phyloP scores from a whole-genome alignment of 1,140 invertebrate genomes.

The Macrobrachium rosenbergii region DNA sequence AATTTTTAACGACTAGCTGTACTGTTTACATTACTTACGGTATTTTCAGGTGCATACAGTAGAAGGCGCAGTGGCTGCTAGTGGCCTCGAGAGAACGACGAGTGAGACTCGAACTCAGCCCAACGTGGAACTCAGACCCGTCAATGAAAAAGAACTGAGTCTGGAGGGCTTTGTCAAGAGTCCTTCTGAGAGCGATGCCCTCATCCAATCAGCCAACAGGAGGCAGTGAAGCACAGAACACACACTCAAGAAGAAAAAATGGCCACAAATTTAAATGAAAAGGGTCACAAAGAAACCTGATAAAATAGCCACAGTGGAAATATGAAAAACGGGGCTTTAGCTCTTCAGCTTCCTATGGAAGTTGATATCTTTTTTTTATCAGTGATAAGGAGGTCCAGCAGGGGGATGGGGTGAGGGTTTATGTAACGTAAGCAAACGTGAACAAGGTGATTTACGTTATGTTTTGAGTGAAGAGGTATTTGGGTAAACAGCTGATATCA shows the following conservation, averaged over 20 bases:
- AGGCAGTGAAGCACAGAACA: background rate
- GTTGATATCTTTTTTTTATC: too few relatives aligned
- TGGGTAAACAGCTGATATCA: too few relatives aligned
- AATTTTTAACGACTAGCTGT: background rate
- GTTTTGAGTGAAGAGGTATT: too few relatives aligned
- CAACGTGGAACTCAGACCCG: background rate
- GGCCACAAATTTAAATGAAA: background rate
- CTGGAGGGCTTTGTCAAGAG: constrained; percentile 60
- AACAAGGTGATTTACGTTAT: too few relatives aligned
- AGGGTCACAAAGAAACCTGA: too few relatives aligned
- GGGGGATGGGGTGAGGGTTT: too few relatives aligned
- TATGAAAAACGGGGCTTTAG: too few relatives aligned
- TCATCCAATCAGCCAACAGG: constrained; percentile 39
- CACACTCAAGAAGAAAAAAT: background rate
- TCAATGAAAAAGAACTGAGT: constrained; percentile 57
- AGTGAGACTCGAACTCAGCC: too few relatives aligned
- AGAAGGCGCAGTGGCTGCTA: constrained; percentile 28
- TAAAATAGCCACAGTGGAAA: too few relatives aligned
- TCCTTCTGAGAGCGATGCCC: constrained; percentile 63
- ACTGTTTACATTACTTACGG: background rate
- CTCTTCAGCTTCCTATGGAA: too few relatives aligned
- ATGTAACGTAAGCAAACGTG: too few relatives aligned
- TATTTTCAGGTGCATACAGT: constrained; percentile 48
- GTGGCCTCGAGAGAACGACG: background rate
- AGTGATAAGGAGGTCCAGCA: too few relatives aligned